Evolutionary conservation across 2,888 invertebrate genomes (phyloP).

Genomic region (Ornithoptera priamus): DNA sequence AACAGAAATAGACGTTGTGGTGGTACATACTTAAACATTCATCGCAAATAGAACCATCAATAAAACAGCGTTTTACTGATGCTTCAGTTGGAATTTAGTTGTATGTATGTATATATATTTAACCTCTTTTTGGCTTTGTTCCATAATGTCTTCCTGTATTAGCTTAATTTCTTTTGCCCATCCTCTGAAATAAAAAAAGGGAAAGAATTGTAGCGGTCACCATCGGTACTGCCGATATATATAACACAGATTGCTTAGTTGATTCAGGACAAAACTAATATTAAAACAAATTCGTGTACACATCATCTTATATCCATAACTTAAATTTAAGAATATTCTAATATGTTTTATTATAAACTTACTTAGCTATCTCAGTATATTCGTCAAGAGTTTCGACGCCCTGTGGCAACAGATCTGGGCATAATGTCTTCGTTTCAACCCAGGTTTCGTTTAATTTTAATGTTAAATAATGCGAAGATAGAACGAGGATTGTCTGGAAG

Average conservation of each 20-base stretch:
- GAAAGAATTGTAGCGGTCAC: neutral
- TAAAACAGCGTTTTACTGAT: no score
- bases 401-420: slow-evolving; percentile 37
- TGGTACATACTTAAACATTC: no score
- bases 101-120: neutral
- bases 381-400: slow-evolving; percentile 53
- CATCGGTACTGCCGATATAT: neutral
- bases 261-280: no score
- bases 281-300: neutral
- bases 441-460: slow-evolving; percentile 62
- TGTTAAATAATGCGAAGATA: slow-evolving; percentile 63
- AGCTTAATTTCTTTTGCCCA: slow-evolving; percentile 61
- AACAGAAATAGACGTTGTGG: no score
- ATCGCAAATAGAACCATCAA: no score
- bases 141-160: slow-evolving; percentile 56
- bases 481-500: slow-evolving; percentile 51
- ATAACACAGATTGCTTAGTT: neutral
- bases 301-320: neutral
- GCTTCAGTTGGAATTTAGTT: no score
- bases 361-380: slow-evolving; percentile 37
- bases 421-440: slow-evolving; percentile 48
- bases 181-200: slow-evolving; percentile 46
- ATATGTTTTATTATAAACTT: neutral
- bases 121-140: slow-evolving; percentile 49
- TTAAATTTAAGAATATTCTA: neutral